Percentiles rank a stretch among this genome's conserved stretches.
Evolutionary conservation across 2,113 vertebrate species (phyloP).

Genomic region (Rafetus swinhoei): DNA sequence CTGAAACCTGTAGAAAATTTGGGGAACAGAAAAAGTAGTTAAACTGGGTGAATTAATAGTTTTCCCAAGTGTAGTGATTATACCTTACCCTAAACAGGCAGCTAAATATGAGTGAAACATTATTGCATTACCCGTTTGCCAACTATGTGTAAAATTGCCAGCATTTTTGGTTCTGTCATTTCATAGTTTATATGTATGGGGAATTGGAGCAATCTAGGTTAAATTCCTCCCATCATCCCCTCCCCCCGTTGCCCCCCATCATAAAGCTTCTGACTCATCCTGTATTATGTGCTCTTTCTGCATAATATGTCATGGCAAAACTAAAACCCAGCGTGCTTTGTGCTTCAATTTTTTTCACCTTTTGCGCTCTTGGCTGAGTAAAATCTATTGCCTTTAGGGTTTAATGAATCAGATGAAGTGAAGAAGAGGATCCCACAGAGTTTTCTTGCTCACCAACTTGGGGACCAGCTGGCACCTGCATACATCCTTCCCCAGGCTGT

Average conservation of each 20-base stretch:
- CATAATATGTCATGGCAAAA: neutral
- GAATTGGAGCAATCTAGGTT: neutral
- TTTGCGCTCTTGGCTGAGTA: neutral
- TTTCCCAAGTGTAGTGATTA: neutral
- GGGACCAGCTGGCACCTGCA: neutral
- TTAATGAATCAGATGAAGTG: neutral
- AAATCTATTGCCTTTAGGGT: neutral
- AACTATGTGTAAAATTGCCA: conserved; percentile 25
- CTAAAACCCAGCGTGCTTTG: neutral
- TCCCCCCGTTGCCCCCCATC: neutral
- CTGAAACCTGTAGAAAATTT: neutral
- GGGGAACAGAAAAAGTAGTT: neutral
- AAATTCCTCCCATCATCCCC: neutral
- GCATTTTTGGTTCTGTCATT: neutral
- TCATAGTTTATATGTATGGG: neutral
- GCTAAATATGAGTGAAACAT: neutral
- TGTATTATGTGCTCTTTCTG: neutral
- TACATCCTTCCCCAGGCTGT: neutral
- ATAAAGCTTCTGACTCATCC: neutral
- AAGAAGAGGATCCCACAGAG: neutral
- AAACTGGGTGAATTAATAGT: neutral
- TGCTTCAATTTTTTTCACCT: neutral
- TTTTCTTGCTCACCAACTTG: neutral
- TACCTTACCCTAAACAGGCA: neutral
- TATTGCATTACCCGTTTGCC: neutral